Evolutionary conservation across 2,888 invertebrate genomes (phyloP), one percentile per base, ranked within the genome.

Genomic region (Cephus nigrinus): DNA sequence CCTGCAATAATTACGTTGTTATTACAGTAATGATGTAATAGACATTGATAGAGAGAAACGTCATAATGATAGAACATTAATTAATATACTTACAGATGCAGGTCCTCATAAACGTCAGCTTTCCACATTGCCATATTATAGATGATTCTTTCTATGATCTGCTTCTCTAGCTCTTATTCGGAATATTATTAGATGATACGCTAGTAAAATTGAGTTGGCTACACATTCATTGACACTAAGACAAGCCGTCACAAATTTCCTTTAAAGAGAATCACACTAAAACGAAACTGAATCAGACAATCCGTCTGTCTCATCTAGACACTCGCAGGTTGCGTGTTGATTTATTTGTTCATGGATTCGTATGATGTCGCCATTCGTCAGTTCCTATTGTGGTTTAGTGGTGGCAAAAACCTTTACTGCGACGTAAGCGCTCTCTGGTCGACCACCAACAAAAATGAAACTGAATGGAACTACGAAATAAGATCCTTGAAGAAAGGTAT

Each of bases 41-140:
- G 33, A 75, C 23, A 74, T 55, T 23, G 9, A 55, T 23, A 23
- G 23, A 55, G 9, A 55, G 15, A 55, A 23, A 55, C 55, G 55
- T 55, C 55, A 55, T 55, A 23, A 23, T 55, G 23, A 55, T 55
- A 23, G 23, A 23, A 23, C 55, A 55, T 55, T 55, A 55, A 55
- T 23, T 55, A 33, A 30, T 68, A 78, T 86, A 94, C 94, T 95
- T 92, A 95, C 95, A 96, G 91, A 91, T 95, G 95, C 91, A 96
- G 94, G 92, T 95, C 95, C 93, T 96, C 95, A 89, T 95, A 94
- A 85, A 95, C 93, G 86, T 92, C 92, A 76, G 89, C 84, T 76
- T 87, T 88, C 76, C 85, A 82, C 86, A 55, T 55, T 55, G 89
- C 87, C 91, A 91, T 92, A 77, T 86, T 88, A 83, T 76, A 74